Percentiles rank a stretch among this genome's conserved stretches.
Conservation (phyloP, 2,888 invertebrate species). For the Apamea epomidion region DNA sequence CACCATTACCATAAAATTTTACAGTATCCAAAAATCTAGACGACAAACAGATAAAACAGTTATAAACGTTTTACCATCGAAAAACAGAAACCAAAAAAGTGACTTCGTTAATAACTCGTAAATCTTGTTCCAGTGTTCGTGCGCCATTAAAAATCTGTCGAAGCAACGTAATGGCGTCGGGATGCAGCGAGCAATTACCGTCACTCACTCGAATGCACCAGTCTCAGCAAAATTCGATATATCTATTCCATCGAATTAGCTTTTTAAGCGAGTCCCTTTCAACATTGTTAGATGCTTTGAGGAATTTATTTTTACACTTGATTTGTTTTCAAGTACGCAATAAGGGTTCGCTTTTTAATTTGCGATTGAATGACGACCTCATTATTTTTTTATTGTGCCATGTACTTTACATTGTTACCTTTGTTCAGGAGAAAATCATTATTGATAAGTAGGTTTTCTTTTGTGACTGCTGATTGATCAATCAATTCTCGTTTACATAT, state of each 20-base stretch:
- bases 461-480: slow-evolving; percentile 29
- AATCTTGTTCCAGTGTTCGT: slow-evolving; percentile 68
- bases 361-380: slow-evolving; percentile 49
- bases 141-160: slow-evolving; percentile 76
- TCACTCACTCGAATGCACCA: slow-evolving; percentile 71
- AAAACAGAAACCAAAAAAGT: slow-evolving; percentile 40
- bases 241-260: slow-evolving; percentile 65
- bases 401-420: slow-evolving; percentile 19
- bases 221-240: slow-evolving; percentile 64
- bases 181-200: slow-evolving; percentile 79
- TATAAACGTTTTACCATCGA: slow-evolving; percentile 16
- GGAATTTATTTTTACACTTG: slow-evolving; percentile 45
- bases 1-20: too few relatives aligned
- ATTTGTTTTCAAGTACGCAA: slow-evolving; percentile 49
- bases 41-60: neutral
- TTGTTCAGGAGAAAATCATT: slow-evolving; percentile 39
- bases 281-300: slow-evolving; percentile 42
- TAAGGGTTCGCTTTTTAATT: slow-evolving; percentile 54
- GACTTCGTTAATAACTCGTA: slow-evolving; percentile 69
- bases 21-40: neutral
- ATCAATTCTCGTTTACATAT: neutral
- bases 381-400: slow-evolving; percentile 50
- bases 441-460: slow-evolving; percentile 29
- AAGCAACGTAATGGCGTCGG: slow-evolving; percentile 64
- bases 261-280: slow-evolving; percentile 47